phyloP scores from a whole-genome alignment of 2,888 invertebrate species.

The Lycocerus yunnanus region DNA sequence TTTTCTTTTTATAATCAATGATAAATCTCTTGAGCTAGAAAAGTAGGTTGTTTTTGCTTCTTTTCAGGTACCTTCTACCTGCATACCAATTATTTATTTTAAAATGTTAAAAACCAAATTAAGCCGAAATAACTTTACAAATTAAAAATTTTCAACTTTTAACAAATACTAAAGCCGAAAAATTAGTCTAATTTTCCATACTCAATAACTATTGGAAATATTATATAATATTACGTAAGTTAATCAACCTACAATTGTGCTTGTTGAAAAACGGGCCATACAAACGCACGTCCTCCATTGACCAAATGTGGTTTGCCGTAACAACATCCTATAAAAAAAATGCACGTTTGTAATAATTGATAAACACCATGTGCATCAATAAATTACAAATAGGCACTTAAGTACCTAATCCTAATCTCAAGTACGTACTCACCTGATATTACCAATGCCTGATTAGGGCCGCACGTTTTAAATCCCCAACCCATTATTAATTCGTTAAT shows the following conservation, averaged over 20 bases:
- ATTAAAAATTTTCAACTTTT: too few relatives aligned
- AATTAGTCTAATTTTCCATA: neutral
- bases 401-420: slow-evolving; percentile 4
- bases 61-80: too few relatives aligned
- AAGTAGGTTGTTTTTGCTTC: too few relatives aligned
- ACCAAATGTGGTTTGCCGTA: slow-evolving; percentile 90
- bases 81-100: too few relatives aligned
- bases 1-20: too few relatives aligned
- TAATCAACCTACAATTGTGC: slow-evolving; percentile 68
- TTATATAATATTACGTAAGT: neutral
- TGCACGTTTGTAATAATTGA: slow-evolving; percentile 23
- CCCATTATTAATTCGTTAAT: slow-evolving; percentile 9
- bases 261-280: slow-evolving; percentile 90
- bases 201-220: too few relatives aligned
- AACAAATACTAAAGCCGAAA: neutral
- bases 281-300: slow-evolving; percentile 95
- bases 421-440: slow-evolving; percentile 76
- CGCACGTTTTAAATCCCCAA: slow-evolving; percentile 91
- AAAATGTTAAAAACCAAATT: too few relatives aligned
- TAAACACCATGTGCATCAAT: neutral
- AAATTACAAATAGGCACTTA: neutral
- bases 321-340: slow-evolving; percentile 85
- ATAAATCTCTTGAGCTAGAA: too few relatives aligned
- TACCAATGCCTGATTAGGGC: slow-evolving; percentile 92
- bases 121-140: too few relatives aligned